These are phyloP conservation scores for Cinclus cinclus DNA, from an alignment of 2,113 vertebrate genomes.

Conservation along the genomic window DNA sequence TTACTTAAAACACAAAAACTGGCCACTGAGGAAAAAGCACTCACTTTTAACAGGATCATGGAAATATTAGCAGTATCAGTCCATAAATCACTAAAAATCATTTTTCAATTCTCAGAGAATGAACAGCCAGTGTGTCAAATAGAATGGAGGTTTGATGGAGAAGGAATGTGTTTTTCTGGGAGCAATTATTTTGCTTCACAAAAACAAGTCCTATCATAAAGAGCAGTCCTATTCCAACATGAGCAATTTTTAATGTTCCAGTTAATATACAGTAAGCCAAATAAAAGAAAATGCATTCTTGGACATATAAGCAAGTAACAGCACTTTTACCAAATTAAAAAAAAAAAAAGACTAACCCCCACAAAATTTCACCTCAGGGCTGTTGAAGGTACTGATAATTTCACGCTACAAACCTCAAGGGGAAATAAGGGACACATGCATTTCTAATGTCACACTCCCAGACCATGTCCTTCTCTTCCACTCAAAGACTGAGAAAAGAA, in stretches of 20 bases:
- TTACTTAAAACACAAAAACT: constrained; percentile 26
- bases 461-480: not conserved
- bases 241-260: not conserved
- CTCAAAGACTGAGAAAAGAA: not conserved
- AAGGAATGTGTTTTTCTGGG: not conserved
- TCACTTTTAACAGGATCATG: not conserved
- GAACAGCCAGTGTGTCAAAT: not conserved
- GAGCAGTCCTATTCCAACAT: not conserved
- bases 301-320: not conserved
- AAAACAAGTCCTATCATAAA: not conserved
- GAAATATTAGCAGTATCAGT: constrained; percentile 35
- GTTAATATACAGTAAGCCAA: not conserved
- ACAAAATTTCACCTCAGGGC: not conserved
- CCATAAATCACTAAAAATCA: constrained; percentile 23
- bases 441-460: not conserved
- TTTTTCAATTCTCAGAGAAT: constrained; percentile 15
- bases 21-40: not conserved
- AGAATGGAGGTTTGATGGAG: not conserved
- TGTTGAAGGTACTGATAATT: not conserved
- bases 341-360: not conserved
- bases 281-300: not conserved
- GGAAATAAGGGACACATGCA: not conserved
- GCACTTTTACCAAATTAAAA: not conserved
- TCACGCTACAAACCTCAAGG: not conserved
- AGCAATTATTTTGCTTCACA: not conserved